Evolutionary conservation across 2,888 invertebrate species (phyloP), one percentile per base, ranked within the genome.

Genomic region (Calliscelio sp.): DNA sequence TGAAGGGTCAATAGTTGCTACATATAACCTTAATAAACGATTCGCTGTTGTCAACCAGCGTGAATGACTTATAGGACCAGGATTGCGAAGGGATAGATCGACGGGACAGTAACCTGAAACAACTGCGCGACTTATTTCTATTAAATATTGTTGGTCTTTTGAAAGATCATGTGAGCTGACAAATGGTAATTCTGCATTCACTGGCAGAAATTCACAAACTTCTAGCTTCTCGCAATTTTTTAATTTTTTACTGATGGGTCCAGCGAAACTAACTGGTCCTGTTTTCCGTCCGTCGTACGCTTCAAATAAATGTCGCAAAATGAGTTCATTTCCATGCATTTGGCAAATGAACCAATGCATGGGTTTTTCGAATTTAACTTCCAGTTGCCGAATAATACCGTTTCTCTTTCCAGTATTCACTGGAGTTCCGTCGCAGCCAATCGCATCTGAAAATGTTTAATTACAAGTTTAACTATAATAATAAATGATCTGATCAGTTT

Each of bases 101-200:
- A 16, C 44, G 14, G 59, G 41, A 65, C 74, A 85, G 8, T 22
- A 6, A 35, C 85, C 81, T 11, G 65, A 46, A n/a, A 35, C 28
- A 25, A 85, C 68, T n/a, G 81, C 59, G 1, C 32, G 20, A 49
- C 35, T 61, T 22, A 73, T 78, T 51, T 78, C 28, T 41, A 71
- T 38, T 18, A 79, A 66, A 74, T 79, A 83, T 44, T 68, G 28
- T 18, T 85, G 68, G 51, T 85, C 81, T 68, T 49, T 77, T 16
- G 61, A 61, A 20, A 78, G 53, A 14, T 41, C 59, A 25, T 16
- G 10, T 16, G 20, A 3, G 38, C 63, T 59, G 24, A 41, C 35
- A 44, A 22, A 11, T 49, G 66, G 66, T 32, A 66, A 49, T 32
- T 66, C 66, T 5, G 49, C 5, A 28, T 10, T 32, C n/a, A 66